Base-by-base conservation (phyloP, 2,113 vertebrate species). In the Cyanoderma ruficeps region DNA sequence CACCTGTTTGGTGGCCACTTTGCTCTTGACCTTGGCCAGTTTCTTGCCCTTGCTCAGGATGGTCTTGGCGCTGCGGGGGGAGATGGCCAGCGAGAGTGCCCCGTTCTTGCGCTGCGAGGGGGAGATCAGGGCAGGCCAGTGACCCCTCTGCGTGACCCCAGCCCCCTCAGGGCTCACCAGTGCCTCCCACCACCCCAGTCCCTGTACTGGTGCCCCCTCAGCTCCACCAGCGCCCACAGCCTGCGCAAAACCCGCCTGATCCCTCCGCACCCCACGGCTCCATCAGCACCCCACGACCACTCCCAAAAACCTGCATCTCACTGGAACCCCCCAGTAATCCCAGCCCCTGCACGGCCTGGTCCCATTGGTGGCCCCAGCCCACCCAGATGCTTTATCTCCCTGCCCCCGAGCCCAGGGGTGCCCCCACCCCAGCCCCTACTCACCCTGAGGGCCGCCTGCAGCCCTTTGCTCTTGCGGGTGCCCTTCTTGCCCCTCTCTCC, bases 401-500 rank as follows among this genome's bases (percentile, higher is more conserved):
- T 37, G 9, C 0, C 22, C 52, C 28, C 3, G 7, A 37, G 22
- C n/a, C 53, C 23, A 15, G 2, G 6, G 41, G 18, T 33, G 16
- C 8, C 37, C 42, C 56, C 37, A 14, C 1, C 6, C 49, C 65
- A 9, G n/a, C 10, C 74, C 44, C 7, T 0, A 5, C 97, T 97
- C 94, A 98, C 98, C 97, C 98, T 96, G 50, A 98, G 95, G 10
- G 97, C 97, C 0, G 98, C 97, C 91, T 97, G 98, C 80, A 98
- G 94, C 92, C 98, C 94, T 3, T 98, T 98, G 97, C 96, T 99
- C 97, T 99, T 99, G 85, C 98, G 98, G 0, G 99, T 99, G 60
- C 98, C 98, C 89, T 98, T 99, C 98, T 99, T 98, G 67, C 99
- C 95, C 87, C 99, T 98, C 79, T 99, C 98, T 7, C 97, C 98